A percentile compares a stretch with the other conserved stretches of the same genome.
Conservation (phyloP, 2,888 invertebrate genomes). For the Brenthis ino region DNA sequence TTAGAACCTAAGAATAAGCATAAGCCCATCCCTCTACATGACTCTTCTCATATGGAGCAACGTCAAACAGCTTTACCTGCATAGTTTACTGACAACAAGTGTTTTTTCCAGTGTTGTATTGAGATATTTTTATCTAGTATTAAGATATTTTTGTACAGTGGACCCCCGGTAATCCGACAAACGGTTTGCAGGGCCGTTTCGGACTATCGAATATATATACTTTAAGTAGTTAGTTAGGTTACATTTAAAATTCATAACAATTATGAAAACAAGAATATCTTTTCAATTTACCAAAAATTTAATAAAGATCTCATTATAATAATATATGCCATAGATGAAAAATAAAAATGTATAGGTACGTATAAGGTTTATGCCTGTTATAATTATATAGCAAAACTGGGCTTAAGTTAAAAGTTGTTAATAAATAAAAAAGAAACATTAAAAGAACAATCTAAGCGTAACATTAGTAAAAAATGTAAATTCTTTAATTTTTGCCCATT, state of each 20-base stretch:
- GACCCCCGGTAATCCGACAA: no score
- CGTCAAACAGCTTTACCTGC: constrained; percentile 40
- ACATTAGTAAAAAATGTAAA: no score
- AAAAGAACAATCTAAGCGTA: no score
- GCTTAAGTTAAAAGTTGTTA: no score
- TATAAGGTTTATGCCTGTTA: background rate
- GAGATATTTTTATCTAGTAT: no score
- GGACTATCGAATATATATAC: background rate
- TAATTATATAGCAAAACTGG: background rate
- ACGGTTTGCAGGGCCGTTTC: no score
- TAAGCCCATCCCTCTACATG: constrained; percentile 52
- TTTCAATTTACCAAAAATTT: background rate
- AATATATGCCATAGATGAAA: background rate
- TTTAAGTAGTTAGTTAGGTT: background rate
- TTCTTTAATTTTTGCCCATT: no score
- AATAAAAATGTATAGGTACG: background rate
- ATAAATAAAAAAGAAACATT: no score
- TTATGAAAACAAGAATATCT: background rate
- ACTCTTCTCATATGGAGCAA: constrained; percentile 45
- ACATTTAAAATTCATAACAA: background rate
- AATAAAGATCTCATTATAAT: constrained; percentile 6
- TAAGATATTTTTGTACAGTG: no score
- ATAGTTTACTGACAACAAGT: constrained; percentile 4
- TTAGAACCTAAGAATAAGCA: constrained; percentile 56
- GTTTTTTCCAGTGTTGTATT: no score